Conservation (phyloP, 2,113 vertebrate genomes). For the Silurus meridionalis region DNA sequence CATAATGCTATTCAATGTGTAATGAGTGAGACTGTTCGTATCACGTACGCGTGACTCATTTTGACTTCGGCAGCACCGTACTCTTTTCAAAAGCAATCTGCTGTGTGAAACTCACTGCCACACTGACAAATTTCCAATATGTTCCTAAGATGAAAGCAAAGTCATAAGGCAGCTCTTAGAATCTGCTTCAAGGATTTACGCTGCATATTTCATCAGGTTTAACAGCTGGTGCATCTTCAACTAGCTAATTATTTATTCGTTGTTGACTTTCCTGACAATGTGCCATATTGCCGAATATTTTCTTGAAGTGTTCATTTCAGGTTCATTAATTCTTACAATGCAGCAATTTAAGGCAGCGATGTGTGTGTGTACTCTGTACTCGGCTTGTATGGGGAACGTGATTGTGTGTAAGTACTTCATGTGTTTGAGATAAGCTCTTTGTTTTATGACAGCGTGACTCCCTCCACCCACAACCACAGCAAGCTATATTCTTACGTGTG, state of each 20-base stretch:
- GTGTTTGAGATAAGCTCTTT: conserved; percentile 1
- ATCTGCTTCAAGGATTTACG: background rate
- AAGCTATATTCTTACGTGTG: background rate
- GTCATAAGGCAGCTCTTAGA: background rate
- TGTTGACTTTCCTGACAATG: conserved; percentile 29
- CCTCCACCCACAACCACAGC: background rate
- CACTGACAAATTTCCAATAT: background rate
- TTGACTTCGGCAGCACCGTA: background rate
- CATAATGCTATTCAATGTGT: conserved; percentile 6
- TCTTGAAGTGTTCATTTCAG: conserved; percentile 37
- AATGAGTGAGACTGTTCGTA: background rate
- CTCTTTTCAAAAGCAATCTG: background rate
- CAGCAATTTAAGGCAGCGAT: background rate
- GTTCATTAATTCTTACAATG: conserved; percentile 5
- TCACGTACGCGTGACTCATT: background rate
- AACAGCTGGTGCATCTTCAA: conserved; percentile 22
- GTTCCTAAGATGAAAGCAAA: conserved; percentile 1
- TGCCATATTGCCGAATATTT: conserved; percentile 10
- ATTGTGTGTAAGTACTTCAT: background rate
- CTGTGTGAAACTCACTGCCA: background rate
- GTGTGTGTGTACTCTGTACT: conserved; percentile 22
- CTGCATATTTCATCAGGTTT: conserved; percentile 18
- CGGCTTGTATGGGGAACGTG: conserved; percentile 2
- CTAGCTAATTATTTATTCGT: conserved; percentile 43
- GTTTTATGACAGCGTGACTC: conserved; percentile 12